A percentile compares a stretch with the other conserved stretches of the same genome.
Conservation (phyloP, 2,888 invertebrate species). For the Pollenia amentaria region DNA sequence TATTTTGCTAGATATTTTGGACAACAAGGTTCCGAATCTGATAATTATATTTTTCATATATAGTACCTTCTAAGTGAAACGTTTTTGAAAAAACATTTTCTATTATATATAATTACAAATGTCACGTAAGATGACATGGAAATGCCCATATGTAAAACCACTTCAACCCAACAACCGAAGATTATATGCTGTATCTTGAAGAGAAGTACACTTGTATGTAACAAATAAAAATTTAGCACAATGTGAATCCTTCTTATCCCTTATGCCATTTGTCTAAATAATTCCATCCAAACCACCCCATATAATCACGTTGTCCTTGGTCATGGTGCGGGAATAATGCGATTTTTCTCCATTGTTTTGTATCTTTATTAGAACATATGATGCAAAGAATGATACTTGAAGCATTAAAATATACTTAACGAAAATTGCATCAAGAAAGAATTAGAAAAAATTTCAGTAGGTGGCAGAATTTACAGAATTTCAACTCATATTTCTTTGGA, state of each 20-base stretch:
- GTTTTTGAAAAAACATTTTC: no score
- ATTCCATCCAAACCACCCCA: constrained; percentile 37
- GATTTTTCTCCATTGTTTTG: constrained; percentile 10
- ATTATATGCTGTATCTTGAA: constrained; percentile 55
- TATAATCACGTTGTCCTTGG: constrained; percentile 55
- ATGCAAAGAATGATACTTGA: neutral
- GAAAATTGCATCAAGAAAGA: neutral
- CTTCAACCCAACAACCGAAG: constrained; percentile 43
- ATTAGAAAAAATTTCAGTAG: no score
- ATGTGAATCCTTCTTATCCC: constrained; percentile 35
- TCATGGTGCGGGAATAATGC: constrained; percentile 29
- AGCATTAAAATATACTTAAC: neutral
- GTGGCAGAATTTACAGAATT: no score
- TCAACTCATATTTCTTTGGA: no score
- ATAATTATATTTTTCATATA: no score
- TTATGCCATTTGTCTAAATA: constrained; percentile 44
- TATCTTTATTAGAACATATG: neutral
- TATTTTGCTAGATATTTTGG: no score
- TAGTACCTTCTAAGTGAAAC: no score
- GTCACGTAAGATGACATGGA: no score
- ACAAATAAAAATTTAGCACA: constrained; percentile 25
- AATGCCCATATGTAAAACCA: constrained; percentile 37
- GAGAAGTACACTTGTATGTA: constrained; percentile 48
- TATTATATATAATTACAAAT: no score
- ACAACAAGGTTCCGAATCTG: no score